Base-by-base conservation (phyloP, 2,113 vertebrate genomes). In the Candoia aspera region DNA sequence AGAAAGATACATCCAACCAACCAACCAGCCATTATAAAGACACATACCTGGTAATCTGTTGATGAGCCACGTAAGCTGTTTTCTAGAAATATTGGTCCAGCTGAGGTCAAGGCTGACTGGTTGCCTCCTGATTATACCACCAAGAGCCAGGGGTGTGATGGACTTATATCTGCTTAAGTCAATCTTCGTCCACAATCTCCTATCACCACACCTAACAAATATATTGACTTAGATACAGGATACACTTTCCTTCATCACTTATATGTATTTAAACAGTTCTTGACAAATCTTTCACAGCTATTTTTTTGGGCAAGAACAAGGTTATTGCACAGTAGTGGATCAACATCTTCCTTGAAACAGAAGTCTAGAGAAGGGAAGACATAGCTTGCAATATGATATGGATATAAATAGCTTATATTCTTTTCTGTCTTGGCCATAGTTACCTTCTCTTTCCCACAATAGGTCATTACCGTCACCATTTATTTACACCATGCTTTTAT, bases 71-170 rank as follows among this genome's bases (percentile, higher is more conserved):
- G 98, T 98, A 90, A 99, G 98, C 96, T 99, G 99, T 94, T 99
- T 99, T 97, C 99, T 99, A 93, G 99, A 99, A 96, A 99, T 98
- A 96, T 98, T 98, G 97, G 99, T 99, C 99, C 99, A 99, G 90
- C 99, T 99, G 94, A 99, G 98, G 96, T 99, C 98, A 0, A 99
- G 98, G 49, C 98, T 98, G 94, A 99, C 97, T 0, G 99, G 99
- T 94, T 99, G 99, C 89, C 99, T 98, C 97, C 99, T 99, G 96
- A 99, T 99, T 97, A 99, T 99, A 88, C 99, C 99, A 0, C 98
- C 98, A 91, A 99, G 98, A 0, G 99, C 99, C 97, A 99, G 99
- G 49, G 99, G 99, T 91, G 98, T 99, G 92, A 99, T 98, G 73
- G 98, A 98, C 96, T 98, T 98, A 97, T 99, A 99, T 95, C 98